Evolutionary conservation across 2,113 vertebrate genomes (phyloP).

Genomic region (Stictonetta naevosa): DNA sequence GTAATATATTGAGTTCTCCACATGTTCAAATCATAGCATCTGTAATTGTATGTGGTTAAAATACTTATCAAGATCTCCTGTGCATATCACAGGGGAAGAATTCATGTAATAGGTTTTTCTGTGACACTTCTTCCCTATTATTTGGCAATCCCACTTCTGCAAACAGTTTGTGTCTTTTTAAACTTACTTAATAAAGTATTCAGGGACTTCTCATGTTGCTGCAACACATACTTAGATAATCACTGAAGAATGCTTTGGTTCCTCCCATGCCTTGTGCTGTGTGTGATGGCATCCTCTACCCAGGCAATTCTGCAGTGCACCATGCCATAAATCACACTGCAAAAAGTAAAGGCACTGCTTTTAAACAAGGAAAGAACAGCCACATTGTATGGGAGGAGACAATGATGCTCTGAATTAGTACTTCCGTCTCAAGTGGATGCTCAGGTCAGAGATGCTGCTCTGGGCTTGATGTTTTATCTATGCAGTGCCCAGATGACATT

Average conservation of each 20-base stretch:
- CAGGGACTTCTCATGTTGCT: conserved; percentile 61
- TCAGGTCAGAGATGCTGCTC: not conserved
- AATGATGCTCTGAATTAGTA: not conserved
- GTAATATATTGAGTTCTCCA: not conserved
- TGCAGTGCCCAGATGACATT: not conserved
- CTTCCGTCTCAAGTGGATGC: not conserved
- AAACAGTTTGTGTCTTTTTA: conserved; percentile 46
- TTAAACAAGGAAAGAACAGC: not conserved
- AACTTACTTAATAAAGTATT: conserved; percentile 42
- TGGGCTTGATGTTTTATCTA: not conserved
- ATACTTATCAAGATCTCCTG: not conserved
- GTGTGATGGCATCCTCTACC: conserved; percentile 34
- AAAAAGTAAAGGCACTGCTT: conserved; percentile 7
- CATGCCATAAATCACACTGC: not conserved
- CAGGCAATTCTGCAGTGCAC: not conserved
- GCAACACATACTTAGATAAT: conserved; percentile 64
- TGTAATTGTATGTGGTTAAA: not conserved
- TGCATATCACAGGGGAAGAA: not conserved
- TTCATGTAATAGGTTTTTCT: not conserved
- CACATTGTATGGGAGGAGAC: conserved; percentile 2
- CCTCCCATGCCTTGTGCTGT: conserved; percentile 54
- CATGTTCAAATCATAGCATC: not conserved
- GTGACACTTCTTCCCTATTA: conserved; percentile 24
- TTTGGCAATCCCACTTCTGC: conserved; percentile 23
- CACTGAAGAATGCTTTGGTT: conserved; percentile 67